These are phyloP conservation scores for Drosophila sulfurigaster DNA, from an alignment of 1,140 invertebrate genomes.

Conservation along the genomic window DNA sequence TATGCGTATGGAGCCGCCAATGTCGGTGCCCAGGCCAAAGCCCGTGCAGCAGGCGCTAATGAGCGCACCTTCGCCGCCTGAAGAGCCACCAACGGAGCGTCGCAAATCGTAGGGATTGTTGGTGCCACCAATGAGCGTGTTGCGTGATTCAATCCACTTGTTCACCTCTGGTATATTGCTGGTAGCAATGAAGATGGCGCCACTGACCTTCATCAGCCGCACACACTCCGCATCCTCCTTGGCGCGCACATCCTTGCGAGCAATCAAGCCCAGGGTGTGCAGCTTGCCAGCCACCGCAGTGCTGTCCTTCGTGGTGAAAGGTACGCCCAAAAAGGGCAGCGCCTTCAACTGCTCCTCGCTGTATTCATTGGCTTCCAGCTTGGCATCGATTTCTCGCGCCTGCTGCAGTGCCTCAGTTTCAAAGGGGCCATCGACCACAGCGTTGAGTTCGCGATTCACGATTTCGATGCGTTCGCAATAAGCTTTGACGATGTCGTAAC, in stretches of 20 bases:
- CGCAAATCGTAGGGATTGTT: conserved; percentile 96
- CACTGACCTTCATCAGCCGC: conserved; percentile 90
- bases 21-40: conserved; percentile 95
- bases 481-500: conserved; percentile 90
- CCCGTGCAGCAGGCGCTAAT: conserved; percentile 91
- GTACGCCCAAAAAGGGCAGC: conserved; percentile 92
- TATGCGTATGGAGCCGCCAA: conserved; percentile 97
- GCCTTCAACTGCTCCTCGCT: conserved; percentile 87
- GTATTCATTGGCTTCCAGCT: conserved; percentile 86
- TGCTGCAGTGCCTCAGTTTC: conserved; percentile 89
- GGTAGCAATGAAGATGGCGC: conserved; percentile 95
- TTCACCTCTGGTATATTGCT: conserved; percentile 97
- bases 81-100: conserved; percentile 93
- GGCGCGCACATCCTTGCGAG: conserved; percentile 86
- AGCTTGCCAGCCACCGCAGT: conserved; percentile 87
- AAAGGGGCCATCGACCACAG: conserved; percentile 92
- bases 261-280: conserved; percentile 88
- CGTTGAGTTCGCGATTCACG: conserved; percentile 92
- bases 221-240: conserved; percentile 92
- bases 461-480: conserved; percentile 92
- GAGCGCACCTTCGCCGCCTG: conserved; percentile 92
- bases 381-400: conserved; percentile 89
- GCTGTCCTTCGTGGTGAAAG: conserved; percentile 91
- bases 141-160: conserved; percentile 91
- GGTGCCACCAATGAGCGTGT: conserved; percentile 96